A percentile compares a stretch with the other conserved stretches of the same genome.
phyloP scores from a whole-genome alignment of 2,113 vertebrate species.

The Australoheros scitulus region DNA sequence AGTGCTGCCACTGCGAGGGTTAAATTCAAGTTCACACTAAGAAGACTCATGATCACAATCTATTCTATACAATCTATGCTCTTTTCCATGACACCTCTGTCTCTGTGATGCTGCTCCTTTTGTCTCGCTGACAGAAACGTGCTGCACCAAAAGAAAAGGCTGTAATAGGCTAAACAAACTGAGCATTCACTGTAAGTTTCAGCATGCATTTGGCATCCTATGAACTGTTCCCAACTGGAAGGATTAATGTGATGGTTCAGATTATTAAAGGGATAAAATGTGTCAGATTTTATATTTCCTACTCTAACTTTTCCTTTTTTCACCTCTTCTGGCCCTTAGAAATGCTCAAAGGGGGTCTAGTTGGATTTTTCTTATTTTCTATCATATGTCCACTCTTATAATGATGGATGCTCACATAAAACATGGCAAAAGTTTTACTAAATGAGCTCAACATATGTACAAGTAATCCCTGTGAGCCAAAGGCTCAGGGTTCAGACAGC shows the following conservation, averaged over 20 bases:
- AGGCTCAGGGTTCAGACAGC: too few species aligned
- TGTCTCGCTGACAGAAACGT: background rate
- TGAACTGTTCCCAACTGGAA: background rate
- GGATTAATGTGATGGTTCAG: background rate
- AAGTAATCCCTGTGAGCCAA: too few species aligned
- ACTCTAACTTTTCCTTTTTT: background rate
- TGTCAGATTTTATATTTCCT: background rate
- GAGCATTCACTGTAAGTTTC: background rate
- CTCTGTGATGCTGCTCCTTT: slow-evolving; percentile 20
- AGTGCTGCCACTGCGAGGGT: background rate
- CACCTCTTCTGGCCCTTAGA: background rate
- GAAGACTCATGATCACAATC: background rate
- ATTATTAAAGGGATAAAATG: background rate
- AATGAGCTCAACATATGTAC: too few species aligned
- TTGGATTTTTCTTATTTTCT: background rate
- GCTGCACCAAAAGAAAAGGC: slow-evolving; percentile 1
- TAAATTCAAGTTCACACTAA: background rate
- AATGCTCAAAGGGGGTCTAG: background rate
- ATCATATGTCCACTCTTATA: background rate
- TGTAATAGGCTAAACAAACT: background rate
- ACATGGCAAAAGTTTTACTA: rapidly evolving
- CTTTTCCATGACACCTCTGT: slow-evolving; percentile 17
- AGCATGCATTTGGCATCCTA: background rate
- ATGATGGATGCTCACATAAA: background rate
- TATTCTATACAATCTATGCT: background rate